Conservation (phyloP, 1,140 invertebrate genomes). For the Plectrocnemia conspersa region DNA sequence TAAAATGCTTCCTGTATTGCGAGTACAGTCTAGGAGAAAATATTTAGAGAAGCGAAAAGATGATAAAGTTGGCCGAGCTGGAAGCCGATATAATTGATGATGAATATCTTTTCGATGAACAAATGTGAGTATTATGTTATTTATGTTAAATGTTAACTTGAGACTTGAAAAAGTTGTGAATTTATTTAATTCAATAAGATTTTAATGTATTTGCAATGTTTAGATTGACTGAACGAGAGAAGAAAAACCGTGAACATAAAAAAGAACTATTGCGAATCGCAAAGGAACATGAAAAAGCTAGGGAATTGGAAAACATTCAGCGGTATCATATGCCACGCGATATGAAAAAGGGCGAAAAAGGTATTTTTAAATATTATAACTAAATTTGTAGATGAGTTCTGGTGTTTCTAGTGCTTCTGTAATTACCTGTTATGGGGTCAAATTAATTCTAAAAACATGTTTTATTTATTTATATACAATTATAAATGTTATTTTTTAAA, state of each 20-base stretch:
- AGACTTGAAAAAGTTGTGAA: no score
- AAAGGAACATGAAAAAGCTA: conserved; percentile 91
- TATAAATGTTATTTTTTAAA: no score
- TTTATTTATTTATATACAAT: no score
- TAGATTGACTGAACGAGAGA: conserved; percentile 82
- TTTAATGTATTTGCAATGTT: conserved; percentile 10
- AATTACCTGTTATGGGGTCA: no score
- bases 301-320: conserved; percentile 86
- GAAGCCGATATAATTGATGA: conserved; percentile 95
- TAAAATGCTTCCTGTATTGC: conserved; percentile 79
- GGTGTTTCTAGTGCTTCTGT: no score
- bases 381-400: no score
- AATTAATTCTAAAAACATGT: no score
- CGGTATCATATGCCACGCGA: conserved; percentile 91
- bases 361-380: conserved; percentile 38
- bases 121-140: conserved; percentile 59
- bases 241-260: conserved; percentile 81
- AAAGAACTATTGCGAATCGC: conserved; percentile 86
- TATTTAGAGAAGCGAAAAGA: conserved; percentile 95
- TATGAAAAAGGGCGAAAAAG: conserved; percentile 61
- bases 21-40: conserved; percentile 86
- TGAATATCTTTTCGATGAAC: conserved; percentile 89
- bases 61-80: conserved; percentile 93
- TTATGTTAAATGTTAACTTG: conserved; percentile 1
- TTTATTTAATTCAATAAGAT: conserved; percentile 6